Percentiles rank a stretch among this genome's conserved stretches.
Conservation (phyloP, 2,888 invertebrate species). For the Erebia palarica region DNA sequence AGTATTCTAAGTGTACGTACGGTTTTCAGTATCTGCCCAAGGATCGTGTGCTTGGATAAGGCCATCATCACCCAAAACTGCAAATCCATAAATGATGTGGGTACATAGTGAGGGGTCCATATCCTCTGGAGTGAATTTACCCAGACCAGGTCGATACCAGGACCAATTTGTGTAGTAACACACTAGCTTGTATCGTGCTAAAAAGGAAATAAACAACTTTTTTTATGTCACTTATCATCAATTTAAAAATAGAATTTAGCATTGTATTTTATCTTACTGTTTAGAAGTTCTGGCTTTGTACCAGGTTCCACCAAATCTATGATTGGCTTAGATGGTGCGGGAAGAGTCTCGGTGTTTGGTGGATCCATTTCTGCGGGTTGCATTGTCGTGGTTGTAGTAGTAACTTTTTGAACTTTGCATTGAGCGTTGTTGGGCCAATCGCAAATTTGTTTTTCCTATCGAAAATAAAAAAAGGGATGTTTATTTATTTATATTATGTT, state of each 20-base stretch:
- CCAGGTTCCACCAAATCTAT: constrained; percentile 44
- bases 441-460: constrained; percentile 84
- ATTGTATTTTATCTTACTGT: constrained; percentile 53
- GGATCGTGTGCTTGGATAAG: constrained; percentile 92
- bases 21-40: constrained; percentile 95
- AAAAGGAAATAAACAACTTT: constrained; percentile 47
- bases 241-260: neutral
- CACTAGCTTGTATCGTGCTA: constrained; percentile 90
- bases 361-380: constrained; percentile 37
- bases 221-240: neutral
- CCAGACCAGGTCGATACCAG: constrained; percentile 92
- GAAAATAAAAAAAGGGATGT: neutral
- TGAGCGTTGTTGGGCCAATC: constrained; percentile 88
- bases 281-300: constrained; percentile 60
- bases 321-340: constrained; percentile 41
- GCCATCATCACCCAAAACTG: constrained; percentile 92
- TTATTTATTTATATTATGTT: neutral
- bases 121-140: constrained; percentile 92
- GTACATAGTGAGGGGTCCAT: constrained; percentile 94
- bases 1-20: constrained; percentile 69
- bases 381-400: constrained; percentile 47
- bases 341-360: constrained; percentile 33
- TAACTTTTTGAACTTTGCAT: constrained; percentile 69
- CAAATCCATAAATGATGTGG: constrained; percentile 96
- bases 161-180: constrained; percentile 98